A percentile compares a stretch with the other conserved stretches of the same genome.
Conservation (phyloP, 2,888 invertebrate genomes). For the Eretmocerus hayati region DNA sequence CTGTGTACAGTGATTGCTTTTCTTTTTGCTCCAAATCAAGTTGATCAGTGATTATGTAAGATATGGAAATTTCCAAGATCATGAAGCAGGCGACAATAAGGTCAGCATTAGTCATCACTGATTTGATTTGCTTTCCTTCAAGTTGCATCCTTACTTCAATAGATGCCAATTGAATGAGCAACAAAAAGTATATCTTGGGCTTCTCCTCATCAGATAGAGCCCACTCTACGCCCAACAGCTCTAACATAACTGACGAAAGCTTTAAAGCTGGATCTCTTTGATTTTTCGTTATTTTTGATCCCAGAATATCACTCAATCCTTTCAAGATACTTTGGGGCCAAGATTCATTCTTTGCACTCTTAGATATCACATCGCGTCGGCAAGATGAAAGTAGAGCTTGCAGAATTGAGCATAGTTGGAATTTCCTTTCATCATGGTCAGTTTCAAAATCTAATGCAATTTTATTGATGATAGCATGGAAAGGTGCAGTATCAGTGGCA, state of each 20-base stretch:
- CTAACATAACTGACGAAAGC: slow-evolving; percentile 72
- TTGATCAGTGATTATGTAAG: slow-evolving; percentile 73
- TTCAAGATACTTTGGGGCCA: slow-evolving; percentile 79
- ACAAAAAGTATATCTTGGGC: slow-evolving; percentile 75
- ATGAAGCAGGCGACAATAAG: slow-evolving; percentile 77
- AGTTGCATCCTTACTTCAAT: slow-evolving; percentile 92
- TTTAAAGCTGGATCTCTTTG: slow-evolving; percentile 86
- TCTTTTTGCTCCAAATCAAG: slow-evolving; percentile 83
- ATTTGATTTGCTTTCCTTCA: slow-evolving; percentile 77
- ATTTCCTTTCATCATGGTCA: slow-evolving; percentile 82
- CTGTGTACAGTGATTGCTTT: slow-evolving; percentile 82
- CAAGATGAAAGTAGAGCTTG: slow-evolving; percentile 69
- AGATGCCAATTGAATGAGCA: slow-evolving; percentile 78
- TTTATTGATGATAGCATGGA: slow-evolving; percentile 75
- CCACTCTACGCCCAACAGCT: slow-evolving; percentile 80
- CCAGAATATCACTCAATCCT: slow-evolving; percentile 75
- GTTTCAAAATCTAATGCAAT: slow-evolving; percentile 82
- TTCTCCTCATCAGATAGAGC: slow-evolving; percentile 69
- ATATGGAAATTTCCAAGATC: slow-evolving; percentile 71
- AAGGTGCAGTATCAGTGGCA: slow-evolving; percentile 63
- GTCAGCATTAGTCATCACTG: slow-evolving; percentile 68
- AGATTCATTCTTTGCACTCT: slow-evolving; percentile 62
- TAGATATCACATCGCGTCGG: slow-evolving; percentile 59
- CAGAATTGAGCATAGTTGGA: slow-evolving; percentile 76
- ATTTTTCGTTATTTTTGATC: slow-evolving; percentile 78